Evolutionary conservation across 2,113 vertebrate species (phyloP).

Genomic region (Pluvialis apricaria): DNA sequence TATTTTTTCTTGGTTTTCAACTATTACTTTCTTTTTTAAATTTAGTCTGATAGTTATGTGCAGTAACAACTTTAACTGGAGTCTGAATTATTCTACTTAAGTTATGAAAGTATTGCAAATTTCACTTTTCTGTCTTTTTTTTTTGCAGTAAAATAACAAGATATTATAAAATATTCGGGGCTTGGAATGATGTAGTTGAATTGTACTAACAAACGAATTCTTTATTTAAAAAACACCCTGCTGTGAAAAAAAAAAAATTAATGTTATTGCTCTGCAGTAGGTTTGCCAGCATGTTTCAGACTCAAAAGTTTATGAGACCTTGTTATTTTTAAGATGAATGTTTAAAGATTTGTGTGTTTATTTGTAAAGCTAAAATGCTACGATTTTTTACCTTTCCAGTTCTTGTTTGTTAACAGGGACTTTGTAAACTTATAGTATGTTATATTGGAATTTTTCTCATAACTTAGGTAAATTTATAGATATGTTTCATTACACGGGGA

Average conservation of each 20-base stretch:
- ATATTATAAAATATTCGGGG: background rate
- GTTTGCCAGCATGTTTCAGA: background rate
- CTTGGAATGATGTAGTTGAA: background rate
- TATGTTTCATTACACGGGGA: background rate
- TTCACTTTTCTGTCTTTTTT: background rate
- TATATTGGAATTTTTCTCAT: background rate
- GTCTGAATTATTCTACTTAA: background rate
- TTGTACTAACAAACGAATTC: background rate
- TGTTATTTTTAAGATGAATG: background rate
- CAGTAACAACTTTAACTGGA: background rate
- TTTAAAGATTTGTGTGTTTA: background rate
- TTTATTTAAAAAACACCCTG: background rate
- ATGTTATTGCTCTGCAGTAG: background rate
- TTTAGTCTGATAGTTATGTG: background rate
- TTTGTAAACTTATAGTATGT: background rate
- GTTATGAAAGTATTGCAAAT: background rate
- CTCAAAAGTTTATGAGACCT: background rate
- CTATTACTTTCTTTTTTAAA: background rate
- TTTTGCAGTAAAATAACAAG: background rate
- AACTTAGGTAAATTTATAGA: background rate
- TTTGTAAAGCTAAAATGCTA: background rate
- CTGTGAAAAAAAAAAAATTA: background rate
- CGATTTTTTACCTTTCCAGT: background rate
- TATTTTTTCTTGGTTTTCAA: background rate
- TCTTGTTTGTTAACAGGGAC: background rate